Base-by-base conservation (phyloP, 2,797 vertebrate species). In the Urocyon cinereoargenteus region DNA sequence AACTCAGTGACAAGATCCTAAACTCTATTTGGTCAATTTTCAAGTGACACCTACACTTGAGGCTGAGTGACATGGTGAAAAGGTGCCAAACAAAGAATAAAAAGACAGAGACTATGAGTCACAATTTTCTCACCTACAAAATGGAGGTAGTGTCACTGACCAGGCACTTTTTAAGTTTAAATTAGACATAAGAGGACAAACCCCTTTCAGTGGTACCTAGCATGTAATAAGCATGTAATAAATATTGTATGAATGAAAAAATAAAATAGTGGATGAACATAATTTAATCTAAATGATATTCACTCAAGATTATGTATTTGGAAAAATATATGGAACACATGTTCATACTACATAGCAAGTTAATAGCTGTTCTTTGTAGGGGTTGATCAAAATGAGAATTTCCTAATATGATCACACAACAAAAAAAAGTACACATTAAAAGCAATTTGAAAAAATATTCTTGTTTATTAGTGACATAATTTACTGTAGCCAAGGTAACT, bases 341-440 rank as follows among this genome's bases (percentile, higher is more conserved):
- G 21, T 34, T 89, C 61, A 82, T 51, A 70, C 8, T 96, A 34
- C 57, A 90, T 6, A 59, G 55, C 68, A 87, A 92, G 68, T 62
- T 78, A 90, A 86, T 19, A 95, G 79, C 21, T 81, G 22, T 26
- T 92, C 64, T 96, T 40, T 81, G 45, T 64, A 94, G 81, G 68
- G 97, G 86, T 77, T 92, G 75, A 92, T 81, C 53, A 53, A 90
- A 62, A 86, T 62, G 34, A 97, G 1, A 79, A 94, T 81, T 94
- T 97, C 83, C 62, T 73, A 95, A 90, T 57, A 53, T 89, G 92
- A 55, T 26, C 72, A 22, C 57, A 94, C 77, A 82, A 78, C 57
- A 88, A 96, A 94, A 93, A 94, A 96, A 51, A 96, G 66, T 36
- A 91, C 22, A 90, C 28, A 94, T 70, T 91, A 45, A 95, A 83